Conservation (phyloP, 2,888 invertebrate genomes). For the Ochropleura leucogaster region DNA sequence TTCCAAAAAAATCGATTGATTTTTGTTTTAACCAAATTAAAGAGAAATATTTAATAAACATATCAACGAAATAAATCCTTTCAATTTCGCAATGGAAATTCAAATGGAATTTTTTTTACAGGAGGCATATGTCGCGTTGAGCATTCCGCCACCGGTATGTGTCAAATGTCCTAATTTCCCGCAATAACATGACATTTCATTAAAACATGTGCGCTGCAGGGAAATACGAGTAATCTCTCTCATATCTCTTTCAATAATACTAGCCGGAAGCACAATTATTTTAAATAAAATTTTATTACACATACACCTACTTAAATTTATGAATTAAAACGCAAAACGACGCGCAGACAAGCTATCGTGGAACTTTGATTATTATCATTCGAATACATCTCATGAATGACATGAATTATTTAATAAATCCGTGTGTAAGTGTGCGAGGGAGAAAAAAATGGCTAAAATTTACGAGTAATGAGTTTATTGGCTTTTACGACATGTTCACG, state of each 20-base stretch:
- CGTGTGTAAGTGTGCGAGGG: slow-evolving; percentile 4
- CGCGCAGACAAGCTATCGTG: slow-evolving; percentile 27
- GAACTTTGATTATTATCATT: slow-evolving; percentile 45
- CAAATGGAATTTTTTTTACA: neutral
- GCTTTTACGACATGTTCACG: slow-evolving; percentile 34
- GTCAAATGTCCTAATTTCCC: neutral
- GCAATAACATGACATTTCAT: slow-evolving; percentile 21
- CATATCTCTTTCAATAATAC: slow-evolving; percentile 36
- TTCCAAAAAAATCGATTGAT: no score
- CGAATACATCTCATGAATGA: slow-evolving; percentile 55
- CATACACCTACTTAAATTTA: slow-evolving; percentile 26
- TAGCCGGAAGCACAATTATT: slow-evolving; percentile 25
- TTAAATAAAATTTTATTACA: slow-evolving; percentile 3
- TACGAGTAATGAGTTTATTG: slow-evolving; percentile 44
- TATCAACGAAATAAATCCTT: neutral
- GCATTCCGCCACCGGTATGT: neutral
- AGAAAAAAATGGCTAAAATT: slow-evolving; percentile 33
- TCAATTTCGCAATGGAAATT: neutral
- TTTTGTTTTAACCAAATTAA: no score
- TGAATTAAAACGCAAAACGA: slow-evolving; percentile 53
- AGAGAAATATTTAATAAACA: neutral
- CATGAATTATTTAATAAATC: slow-evolving; percentile 44
- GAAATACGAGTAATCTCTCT: slow-evolving; percentile 15
- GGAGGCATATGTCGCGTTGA: neutral
- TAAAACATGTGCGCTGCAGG: neutral